Evolutionary conservation across 2,797 vertebrate genomes (phyloP), one percentile per base, ranked within the genome.

Genomic region (Chaenodraco wilsoni): DNA sequence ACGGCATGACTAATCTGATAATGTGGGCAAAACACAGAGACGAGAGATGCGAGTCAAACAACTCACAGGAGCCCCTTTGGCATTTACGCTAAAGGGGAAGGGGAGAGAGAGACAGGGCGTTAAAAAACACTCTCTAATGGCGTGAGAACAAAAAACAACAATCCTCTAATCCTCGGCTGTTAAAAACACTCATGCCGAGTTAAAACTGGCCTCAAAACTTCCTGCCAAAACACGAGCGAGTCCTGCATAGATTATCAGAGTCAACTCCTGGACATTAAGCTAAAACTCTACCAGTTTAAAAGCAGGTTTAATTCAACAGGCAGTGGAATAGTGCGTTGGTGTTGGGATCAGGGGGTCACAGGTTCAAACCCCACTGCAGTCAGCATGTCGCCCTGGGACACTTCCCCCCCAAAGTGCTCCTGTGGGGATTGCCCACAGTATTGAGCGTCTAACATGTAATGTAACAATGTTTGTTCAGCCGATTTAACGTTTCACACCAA

Each of bases 1-100:
- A 76, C 57, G 45, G 70, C 82, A 83, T 93, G 92, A 94, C 91
- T 93, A 94, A 94, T 91, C 87, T 82, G 81, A 79, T 88, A 90
- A 89, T 87, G 91, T 89, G 88, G 87, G 92, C 88, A 92, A 90
- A 93, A 93, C 88, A 92, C 77, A 84, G 83, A 85, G 78, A 83
- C 57, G 16, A 79, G 72, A 72, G 74, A 80, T 62, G 48, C 15
- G 77, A 89, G 79, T 87, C 84, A 78, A 92, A 91, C 82, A 82
- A 85, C 86, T 90, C 82, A 87, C 76, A 81, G 65, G 72, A 82
- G 76, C 74, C 86, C 86, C 84, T 92, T 87, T 90, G 69, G 84
- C 84, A 83, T 90, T 85, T 71, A 75, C 68, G 11, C 82, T 83
- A 73, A 71, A 69, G 75, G 51, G 78, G 79, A 78, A 82, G 43